Percentiles rank a stretch among this genome's conserved stretches.
Evolutionary conservation across 2,113 vertebrate genomes (phyloP).

Genomic region (Trochalopteron elliotii): DNA sequence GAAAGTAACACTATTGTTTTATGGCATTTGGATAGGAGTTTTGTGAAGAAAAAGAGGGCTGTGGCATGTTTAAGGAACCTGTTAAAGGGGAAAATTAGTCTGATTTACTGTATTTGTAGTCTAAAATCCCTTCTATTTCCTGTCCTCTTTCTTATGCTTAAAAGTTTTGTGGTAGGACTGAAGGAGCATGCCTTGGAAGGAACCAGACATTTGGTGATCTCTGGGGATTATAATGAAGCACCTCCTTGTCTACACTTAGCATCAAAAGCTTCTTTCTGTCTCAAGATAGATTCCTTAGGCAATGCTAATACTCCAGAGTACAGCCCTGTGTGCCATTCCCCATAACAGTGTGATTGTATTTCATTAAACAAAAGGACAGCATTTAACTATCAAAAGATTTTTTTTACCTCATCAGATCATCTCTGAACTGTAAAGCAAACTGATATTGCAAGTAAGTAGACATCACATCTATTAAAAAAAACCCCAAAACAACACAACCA

Average conservation of each 20-base stretch:
- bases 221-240: not conserved
- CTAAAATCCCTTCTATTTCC: not conserved
- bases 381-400: not conserved
- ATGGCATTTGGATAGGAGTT: not conserved
- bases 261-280: not conserved
- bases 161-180: not conserved
- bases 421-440: not conserved
- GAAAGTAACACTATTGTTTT: not conserved
- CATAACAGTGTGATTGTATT: not conserved
- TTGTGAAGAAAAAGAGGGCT: not conserved
- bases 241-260: not conserved
- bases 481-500: accelerated
- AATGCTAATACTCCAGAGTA: not conserved
- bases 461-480: not conserved
- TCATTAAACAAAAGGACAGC: not conserved
- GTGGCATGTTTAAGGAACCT: not conserved
- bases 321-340: not conserved
- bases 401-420: not conserved
- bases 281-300: not conserved
- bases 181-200: not conserved
- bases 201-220: not conserved
- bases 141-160: not conserved
- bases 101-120: not conserved
- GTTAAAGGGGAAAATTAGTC: not conserved
- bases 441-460: not conserved